Evolutionary conservation across 2,113 vertebrate genomes (phyloP), one percentile per base, ranked within the genome.

Genomic region (Gadus macrocephalus): DNA sequence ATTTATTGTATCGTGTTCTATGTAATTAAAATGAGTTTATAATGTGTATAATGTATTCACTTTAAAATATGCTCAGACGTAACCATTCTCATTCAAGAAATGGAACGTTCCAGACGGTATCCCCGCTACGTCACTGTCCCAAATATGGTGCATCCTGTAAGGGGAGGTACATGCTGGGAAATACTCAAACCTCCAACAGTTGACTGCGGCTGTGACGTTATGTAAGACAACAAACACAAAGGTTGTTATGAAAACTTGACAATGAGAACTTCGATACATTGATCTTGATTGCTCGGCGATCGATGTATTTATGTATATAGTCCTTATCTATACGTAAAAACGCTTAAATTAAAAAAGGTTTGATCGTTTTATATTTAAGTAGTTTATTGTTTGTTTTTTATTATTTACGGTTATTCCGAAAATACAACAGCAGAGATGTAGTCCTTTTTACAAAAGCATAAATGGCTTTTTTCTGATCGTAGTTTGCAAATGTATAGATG

Each of bases 141-240:
- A 87, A 73, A 92, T 92, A 92, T 90, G 92, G 92, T 83, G 83
- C 84, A 92, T 92, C 92, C 92, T 93, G 90, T 89, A 74, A 82
- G 65, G 87, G 91, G 85, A 84, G 88, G 81, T 15, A 31, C 68
- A 59, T 92, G 84, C 82, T 91, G 87, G 90, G 89, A 93, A 82
- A 61, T 62, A 75, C 73, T 74, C 73, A 62, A 59, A 62, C 59
- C 53, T 67, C 83, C 20, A 70, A 80, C 77, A 77, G 83, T 67
- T 64, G 73, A 84, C 74, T 78, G 73, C 42, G 59, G 42, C 56
- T 62, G 66, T 84, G 81, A 87, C 85, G 76, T 91, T 86, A 90
- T 80, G 79, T 83, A 85, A 85, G 72, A 84, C 77, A 88, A 89
- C 84, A 87, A 88, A 88, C 83, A 83, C 66, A 69, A 62, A 59